phyloP scores from a whole-genome alignment of 2,888 invertebrate species.

The Drosophila leonis region DNA sequence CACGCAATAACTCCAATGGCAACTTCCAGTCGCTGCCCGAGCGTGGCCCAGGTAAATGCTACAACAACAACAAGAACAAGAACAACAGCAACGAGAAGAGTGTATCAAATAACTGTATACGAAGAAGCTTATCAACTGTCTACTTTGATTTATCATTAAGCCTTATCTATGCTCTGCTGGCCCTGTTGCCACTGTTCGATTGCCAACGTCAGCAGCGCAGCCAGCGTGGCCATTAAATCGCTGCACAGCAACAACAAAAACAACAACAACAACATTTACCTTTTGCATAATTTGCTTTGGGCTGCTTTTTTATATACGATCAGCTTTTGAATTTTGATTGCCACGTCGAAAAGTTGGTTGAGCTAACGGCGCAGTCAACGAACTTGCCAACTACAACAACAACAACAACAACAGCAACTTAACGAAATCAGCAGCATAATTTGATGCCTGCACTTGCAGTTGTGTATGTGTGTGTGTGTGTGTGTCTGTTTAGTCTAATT shows the following conservation, averaged over 20 bases:
- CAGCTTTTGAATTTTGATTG: slow-evolving; percentile 49
- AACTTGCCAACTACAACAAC: slow-evolving; percentile 27
- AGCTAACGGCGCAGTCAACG: slow-evolving; percentile 45
- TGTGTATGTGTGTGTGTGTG: neutral
- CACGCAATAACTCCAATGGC: slow-evolving; percentile 84
- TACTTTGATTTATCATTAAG: slow-evolving; percentile 48
- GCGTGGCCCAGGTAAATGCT: slow-evolving; percentile 85
- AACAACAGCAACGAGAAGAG: slow-evolving; percentile 1
- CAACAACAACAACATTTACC: slow-evolving; percentile 25
- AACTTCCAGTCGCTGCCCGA: slow-evolving; percentile 83
- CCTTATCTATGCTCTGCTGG: slow-evolving; percentile 53
- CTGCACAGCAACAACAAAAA: slow-evolving; percentile 38
- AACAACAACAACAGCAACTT: slow-evolving; percentile 7
- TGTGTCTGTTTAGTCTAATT: slow-evolving; percentile 40
- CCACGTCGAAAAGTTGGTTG: slow-evolving; percentile 42
- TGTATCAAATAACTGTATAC: slow-evolving; percentile 1
- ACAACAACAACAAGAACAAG: slow-evolving; percentile 19
- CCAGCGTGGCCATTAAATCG: slow-evolving; percentile 67
- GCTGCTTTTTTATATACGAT: slow-evolving; percentile 16
- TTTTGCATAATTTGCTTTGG: slow-evolving; percentile 43
- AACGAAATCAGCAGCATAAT: slow-evolving; percentile 35
- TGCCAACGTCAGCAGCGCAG: slow-evolving; percentile 71
- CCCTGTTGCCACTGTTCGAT: slow-evolving; percentile 14
- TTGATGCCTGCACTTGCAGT: slow-evolving; percentile 38
- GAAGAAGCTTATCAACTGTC: slow-evolving; percentile 50